Evolutionary conservation across 1,140 invertebrate species (phyloP), one percentile per base, ranked within the genome.

Genomic region (Bicyclus anynana): DNA sequence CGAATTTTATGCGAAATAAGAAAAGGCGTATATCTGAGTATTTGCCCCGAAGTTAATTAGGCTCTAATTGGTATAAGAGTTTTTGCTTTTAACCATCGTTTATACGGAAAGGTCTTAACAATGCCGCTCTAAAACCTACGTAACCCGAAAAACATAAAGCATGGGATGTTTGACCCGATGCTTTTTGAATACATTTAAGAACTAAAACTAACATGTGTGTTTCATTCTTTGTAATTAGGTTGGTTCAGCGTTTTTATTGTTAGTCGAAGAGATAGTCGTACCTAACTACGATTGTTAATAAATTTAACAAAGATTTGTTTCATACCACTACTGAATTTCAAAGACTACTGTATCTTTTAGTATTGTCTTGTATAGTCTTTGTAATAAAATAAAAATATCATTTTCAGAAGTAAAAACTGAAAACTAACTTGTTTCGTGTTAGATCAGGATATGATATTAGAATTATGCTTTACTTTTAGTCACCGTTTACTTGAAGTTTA

Each of bases 181-280:
- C 44, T 42, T 55, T 53, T 56, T 18, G 42, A 62, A 63, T 44
- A 57, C 42, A 59, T 65, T 59, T 26, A 47, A 50, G 21, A 54
- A 61, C 53, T 61, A 55, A 67, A 61, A 63, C 49, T 53, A 66
- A 72, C 65, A 69, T 67, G 62, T 66, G 63, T 62, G 59, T 62
- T 66, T 57, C 65, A 62, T 65, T 65, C 62, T 59, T 65, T 54
- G 62, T 69, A 70, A 71, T 71, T 66, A 65, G 59, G 65, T 61
- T 54, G 60, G 54, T 64, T 44, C 48, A 51, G 33, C 48, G 57
- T 65, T 73, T 76, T 76, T 71, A 65, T 61, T 71, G 63, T 16
- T 47, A 47, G 44, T 47, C 5, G 0, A 16, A 16, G 44, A 47
- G 44, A 27, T 16, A 20, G 44, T 16, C 10, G 21, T 10, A 47